phyloP scores from a whole-genome alignment of 1,140 invertebrate genomes.

The Antheraea mylitta region DNA sequence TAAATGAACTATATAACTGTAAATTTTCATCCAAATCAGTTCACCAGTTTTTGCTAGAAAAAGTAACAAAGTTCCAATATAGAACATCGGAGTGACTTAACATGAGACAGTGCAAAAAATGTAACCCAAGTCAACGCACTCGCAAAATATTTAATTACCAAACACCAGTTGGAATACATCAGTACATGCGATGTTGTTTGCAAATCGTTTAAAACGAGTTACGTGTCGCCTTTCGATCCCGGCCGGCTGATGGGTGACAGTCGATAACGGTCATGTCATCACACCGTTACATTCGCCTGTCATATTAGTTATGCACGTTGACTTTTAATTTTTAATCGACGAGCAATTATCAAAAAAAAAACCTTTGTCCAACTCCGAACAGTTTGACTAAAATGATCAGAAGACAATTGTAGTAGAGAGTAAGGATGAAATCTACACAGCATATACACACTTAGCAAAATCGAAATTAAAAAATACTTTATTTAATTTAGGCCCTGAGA shows the following conservation, averaged over 20 bases:
- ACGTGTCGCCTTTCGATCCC: background rate
- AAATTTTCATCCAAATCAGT: too few relatives aligned
- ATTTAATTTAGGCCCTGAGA: too few relatives aligned
- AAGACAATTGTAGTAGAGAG: too few relatives aligned
- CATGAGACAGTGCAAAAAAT: background rate
- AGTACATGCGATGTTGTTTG: background rate
- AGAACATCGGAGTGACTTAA: background rate
- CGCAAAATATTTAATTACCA: background rate
- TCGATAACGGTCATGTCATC: slow-evolving; percentile 1
- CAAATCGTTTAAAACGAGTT: background rate
- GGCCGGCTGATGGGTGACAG: background rate
- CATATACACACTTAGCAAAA: too few relatives aligned
- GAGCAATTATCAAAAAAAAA: too few relatives aligned
- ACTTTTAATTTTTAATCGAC: background rate
- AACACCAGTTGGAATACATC: background rate
- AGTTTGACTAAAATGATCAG: too few relatives aligned
- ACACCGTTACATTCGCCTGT: background rate
- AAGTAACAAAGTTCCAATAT: too few relatives aligned
- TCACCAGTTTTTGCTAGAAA: too few relatives aligned
- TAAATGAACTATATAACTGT: too few relatives aligned
- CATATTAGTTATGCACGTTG: background rate
- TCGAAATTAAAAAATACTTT: too few relatives aligned
- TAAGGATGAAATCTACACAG: too few relatives aligned
- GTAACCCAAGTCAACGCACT: background rate
- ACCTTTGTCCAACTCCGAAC: too few relatives aligned